A percentile compares a stretch with the other conserved stretches of the same genome.
phyloP scores from a whole-genome alignment of 1,140 invertebrate genomes.

The Dufourea novaeangliae region DNA sequence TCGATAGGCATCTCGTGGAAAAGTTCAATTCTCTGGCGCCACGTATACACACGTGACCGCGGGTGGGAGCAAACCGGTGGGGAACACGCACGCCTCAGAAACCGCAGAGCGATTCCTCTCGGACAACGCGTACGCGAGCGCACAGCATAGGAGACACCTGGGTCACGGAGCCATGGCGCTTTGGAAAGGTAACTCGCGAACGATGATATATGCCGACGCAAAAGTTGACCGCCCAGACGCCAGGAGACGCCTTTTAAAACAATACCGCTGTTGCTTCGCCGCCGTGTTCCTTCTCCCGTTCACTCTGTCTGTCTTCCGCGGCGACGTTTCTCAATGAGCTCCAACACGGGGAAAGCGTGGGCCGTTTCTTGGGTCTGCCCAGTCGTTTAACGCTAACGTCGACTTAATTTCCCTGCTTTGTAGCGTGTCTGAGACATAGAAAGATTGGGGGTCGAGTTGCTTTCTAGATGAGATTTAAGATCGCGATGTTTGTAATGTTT shows the following conservation, averaged over 20 bases:
- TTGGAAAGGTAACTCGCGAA: constrained; percentile 53
- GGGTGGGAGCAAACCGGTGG: constrained; percentile 20
- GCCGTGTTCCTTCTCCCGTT: background rate
- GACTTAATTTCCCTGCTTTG: constrained; percentile 47
- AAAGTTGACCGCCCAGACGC: constrained; percentile 50
- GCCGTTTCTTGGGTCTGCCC: constrained; percentile 46
- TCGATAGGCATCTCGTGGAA: constrained; percentile 59
- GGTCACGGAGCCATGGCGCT: constrained; percentile 32
- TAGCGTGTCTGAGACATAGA: background rate
- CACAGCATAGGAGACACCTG: constrained; percentile 26
- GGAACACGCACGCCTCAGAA: constrained; percentile 37
- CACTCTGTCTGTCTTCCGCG: background rate
- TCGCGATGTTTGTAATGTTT: background rate
- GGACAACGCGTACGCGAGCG: background rate
- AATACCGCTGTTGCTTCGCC: constrained; percentile 35
- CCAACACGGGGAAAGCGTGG: constrained; percentile 45
- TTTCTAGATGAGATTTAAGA: background rate
- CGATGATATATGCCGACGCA: constrained; percentile 49
- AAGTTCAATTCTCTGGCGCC: constrained; percentile 64
- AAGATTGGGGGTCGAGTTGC: background rate
- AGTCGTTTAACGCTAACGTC: constrained; percentile 53
- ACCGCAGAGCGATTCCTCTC: background rate
- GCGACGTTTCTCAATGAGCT: constrained; percentile 22
- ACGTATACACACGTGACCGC: constrained; percentile 6
- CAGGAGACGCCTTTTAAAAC: constrained; percentile 45